Evolutionary conservation across 2,113 vertebrate genomes (phyloP), one percentile per base, ranked within the genome.

Genomic region (Dipodomys spectabilis): DNA sequence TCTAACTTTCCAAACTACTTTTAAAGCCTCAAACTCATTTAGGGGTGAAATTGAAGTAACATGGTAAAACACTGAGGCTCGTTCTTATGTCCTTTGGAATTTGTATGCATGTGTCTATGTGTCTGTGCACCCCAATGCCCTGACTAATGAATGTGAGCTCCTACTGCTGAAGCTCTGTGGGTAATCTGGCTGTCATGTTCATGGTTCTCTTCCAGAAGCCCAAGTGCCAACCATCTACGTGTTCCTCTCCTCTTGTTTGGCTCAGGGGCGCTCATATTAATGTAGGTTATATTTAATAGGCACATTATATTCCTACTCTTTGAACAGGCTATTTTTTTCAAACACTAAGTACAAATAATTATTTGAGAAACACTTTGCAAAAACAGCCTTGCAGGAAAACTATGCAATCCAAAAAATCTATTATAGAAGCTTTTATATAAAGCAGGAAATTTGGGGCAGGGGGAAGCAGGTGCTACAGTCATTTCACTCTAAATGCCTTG

Each of bases 61-160:
- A 84, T 0, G 22, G 68, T 64, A 49, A 53, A 53, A 30, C 62
- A 18, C 35, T 72, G 82, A 90, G 93, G 49, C 57, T 89, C 44
- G 44, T n/a, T 65, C 11, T 93, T 25, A 4, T 5, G 16, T 22
- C 32, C 67, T 39, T 60, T 35, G 57, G 67, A 15, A 13, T 5
- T 0, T 4, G 3, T 1, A 2, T 12, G 20, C n/a, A 32, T 2
- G 25, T 7, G 16, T 2, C 0, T n/a, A 39, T 72, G 18, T n/a
- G 0, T 15, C 2, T 53, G 18, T 35, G 10, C 45, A 23, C 49
- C 60, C 25, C 60, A 44, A 5, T 8, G 27, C 35, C 69, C 20
- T 2, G 25, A 74, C 93, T 94, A 92, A 64, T 44, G 95, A 93
- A 91, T 68, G 96, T 95, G 97, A 96, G 62, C 88, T 80, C 81